Evolutionary conservation across 2,113 vertebrate genomes (phyloP).

Genomic region (Corapipo altera): DNA sequence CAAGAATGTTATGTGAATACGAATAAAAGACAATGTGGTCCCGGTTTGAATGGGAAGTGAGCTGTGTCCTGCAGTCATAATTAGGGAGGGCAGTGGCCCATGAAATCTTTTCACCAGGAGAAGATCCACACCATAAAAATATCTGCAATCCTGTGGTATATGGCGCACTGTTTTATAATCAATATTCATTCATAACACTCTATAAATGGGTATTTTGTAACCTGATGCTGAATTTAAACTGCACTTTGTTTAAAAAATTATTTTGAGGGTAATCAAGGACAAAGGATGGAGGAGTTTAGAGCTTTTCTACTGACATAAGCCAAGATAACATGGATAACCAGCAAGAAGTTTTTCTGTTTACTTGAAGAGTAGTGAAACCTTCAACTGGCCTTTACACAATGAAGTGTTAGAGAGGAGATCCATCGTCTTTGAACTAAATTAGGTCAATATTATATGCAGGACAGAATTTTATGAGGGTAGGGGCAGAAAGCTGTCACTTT

Average conservation of each 20-base stretch:
- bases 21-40: slow-evolving; percentile 24
- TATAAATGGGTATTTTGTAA: slow-evolving; percentile 24
- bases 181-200: slow-evolving; percentile 49
- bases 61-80: slow-evolving; percentile 30
- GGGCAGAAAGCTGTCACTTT: slow-evolving; percentile 67
- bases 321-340: neutral
- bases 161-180: neutral
- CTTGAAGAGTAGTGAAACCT: neutral
- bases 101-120: slow-evolving; percentile 29
- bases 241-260: neutral
- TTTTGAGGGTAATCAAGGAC: slow-evolving; percentile 42
- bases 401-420: neutral
- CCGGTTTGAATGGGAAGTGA: neutral
- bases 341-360: neutral
- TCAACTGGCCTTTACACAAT: slow-evolving; percentile 20
- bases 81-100: slow-evolving; percentile 16
- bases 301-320: neutral
- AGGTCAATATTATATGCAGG: slow-evolving; percentile 51
- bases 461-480: slow-evolving; percentile 58
- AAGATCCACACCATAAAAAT: slow-evolving; percentile 37
- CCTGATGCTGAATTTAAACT: neutral
- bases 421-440: slow-evolving; percentile 35
- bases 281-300: neutral
- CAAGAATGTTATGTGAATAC: slow-evolving; percentile 1
- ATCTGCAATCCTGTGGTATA: neutral